Conservation (phyloP, 64 coral and sea anemone species). For the Montipora sp. region DNA sequence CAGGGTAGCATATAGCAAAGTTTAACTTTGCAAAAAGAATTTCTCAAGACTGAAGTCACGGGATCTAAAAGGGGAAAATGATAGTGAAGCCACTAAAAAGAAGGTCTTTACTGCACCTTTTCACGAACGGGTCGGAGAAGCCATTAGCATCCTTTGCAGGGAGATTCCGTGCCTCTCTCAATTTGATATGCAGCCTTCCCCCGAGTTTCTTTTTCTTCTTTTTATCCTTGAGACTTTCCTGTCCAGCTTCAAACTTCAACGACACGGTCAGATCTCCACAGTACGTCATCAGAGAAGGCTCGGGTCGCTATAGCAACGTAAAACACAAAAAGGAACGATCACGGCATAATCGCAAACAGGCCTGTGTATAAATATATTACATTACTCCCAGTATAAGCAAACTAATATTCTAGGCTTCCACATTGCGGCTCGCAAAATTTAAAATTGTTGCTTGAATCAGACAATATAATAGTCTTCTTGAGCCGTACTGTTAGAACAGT, state of each 20-base stretch:
- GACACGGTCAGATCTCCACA: conserved; percentile 82
- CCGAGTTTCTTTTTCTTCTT: conserved; percentile 74
- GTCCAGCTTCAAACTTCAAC: conserved; percentile 66
- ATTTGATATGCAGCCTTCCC: conserved; percentile 78
- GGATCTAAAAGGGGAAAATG: too few relatives aligned
- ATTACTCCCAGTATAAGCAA: background rate
- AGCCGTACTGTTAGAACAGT: too few relatives aligned
- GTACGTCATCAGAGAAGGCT: conserved; percentile 83
- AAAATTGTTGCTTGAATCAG: too few relatives aligned
- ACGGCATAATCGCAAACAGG: background rate
- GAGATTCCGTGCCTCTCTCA: conserved; percentile 82
- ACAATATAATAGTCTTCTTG: too few relatives aligned
- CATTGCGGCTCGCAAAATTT: too few relatives aligned
- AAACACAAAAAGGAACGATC: background rate
- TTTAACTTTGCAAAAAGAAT: too few relatives aligned
- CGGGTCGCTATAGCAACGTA: conserved; percentile 53
- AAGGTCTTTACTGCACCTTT: conserved; percentile 60
- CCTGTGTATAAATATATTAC: background rate
- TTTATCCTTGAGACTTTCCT: conserved; percentile 70
- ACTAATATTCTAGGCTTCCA: too few relatives aligned
- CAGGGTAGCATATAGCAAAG: too few relatives aligned
- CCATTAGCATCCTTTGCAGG: conserved; percentile 93
- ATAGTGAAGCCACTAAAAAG: too few relatives aligned
- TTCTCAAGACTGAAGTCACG: too few relatives aligned
- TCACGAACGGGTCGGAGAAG: conserved; percentile 94